Base-by-base conservation (phyloP, 2,113 vertebrate genomes). In the Dunckerocampus dactyliophorus region DNA sequence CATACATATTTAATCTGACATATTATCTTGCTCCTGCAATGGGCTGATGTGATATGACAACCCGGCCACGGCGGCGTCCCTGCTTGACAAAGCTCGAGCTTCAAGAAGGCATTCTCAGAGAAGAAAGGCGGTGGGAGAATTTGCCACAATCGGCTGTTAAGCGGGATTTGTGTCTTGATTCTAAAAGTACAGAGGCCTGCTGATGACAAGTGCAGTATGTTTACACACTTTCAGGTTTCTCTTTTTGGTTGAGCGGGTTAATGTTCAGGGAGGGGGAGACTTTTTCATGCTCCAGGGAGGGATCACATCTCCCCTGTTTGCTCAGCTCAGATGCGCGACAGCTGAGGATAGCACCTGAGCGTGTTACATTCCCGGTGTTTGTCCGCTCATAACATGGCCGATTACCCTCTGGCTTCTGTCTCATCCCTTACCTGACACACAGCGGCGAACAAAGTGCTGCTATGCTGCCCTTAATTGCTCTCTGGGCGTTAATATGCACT, bases 1-100 rank as follows among this genome's bases (percentile, higher is more conserved):
- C 83, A 89, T 91, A 89, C 88, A 92, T 90, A 91, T 92, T 91
- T 90, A 91, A 92, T 91, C 85, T 89, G 81, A 87, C 82, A 77
- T 74, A 89, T 89, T 88, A 91, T 88, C 88, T 83, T 47, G 85
- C 84, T 80, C 79, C 83, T 85, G 74, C 68, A 57, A 80, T 43
- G 76, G 68, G 74, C 73, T 80, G 82, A 87, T 84, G 69, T 65
- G 83, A 87, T 82, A 70, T 80, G 85, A 87, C 82, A 80, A 85
- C 69, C 76, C 57, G 80, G 80, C 75, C 59, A 56, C 71, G 55
- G 75, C 56, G 31, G 24, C 53, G 14, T 31, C 28, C 17, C 17
- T 28, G 24, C 31, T 54, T 17, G 58, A 69, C 47, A 57, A 63
- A 71, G 66, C 62, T 74, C 21, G 59, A 31, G 31, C 54, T 68